phyloP scores from a whole-genome alignment of 30 jellyfish, hydroid and myxozoan species.

The Aurelia aurita region DNA sequence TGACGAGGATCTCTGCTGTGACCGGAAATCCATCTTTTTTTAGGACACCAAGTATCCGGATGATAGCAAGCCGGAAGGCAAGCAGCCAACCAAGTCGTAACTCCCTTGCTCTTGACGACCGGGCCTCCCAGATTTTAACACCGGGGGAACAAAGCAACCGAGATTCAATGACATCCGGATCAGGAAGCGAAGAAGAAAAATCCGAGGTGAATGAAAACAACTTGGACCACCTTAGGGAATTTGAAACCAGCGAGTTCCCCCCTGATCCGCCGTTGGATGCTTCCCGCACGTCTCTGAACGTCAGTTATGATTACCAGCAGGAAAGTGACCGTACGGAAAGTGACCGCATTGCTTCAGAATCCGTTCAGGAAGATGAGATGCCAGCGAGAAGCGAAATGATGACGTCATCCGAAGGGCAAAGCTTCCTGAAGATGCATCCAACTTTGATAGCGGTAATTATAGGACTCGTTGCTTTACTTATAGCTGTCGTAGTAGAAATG shows the following conservation, averaged over 20 bases:
- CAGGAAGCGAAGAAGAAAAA: constrained; percentile 42
- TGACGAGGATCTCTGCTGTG: too few species aligned
- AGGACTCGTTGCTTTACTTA: constrained; percentile 32
- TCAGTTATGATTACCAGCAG: constrained; percentile 65
- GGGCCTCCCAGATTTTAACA: constrained; percentile 61
- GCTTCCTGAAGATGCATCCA: too few species aligned
- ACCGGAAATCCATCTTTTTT: too few species aligned
- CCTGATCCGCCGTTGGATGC: constrained; percentile 83
- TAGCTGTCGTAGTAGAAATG: constrained; percentile 60
- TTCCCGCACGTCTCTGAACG: constrained; percentile 73
- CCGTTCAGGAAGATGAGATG: constrained; percentile 35
- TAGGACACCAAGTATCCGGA: constrained; percentile 85
- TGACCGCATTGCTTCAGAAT: constrained; percentile 25
- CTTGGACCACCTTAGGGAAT: constrained; percentile 62
- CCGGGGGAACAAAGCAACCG: constrained; percentile 63
- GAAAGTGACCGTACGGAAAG: constrained; percentile 52
- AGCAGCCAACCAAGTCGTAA: constrained; percentile 61
- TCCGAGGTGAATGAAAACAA: constrained; percentile 34
- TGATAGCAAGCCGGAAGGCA: constrained; percentile 57
- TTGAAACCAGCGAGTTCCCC: constrained; percentile 88
- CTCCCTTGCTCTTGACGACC: constrained; percentile 71
- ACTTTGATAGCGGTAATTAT: constrained; percentile 5
- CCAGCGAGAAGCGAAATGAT: constrained; percentile 34
- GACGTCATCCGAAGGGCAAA: constrained; percentile 16
- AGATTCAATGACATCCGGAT: constrained; percentile 27